Base-by-base conservation (phyloP, 1,140 invertebrate genomes). In the Leptonema lineaticorne region DNA sequence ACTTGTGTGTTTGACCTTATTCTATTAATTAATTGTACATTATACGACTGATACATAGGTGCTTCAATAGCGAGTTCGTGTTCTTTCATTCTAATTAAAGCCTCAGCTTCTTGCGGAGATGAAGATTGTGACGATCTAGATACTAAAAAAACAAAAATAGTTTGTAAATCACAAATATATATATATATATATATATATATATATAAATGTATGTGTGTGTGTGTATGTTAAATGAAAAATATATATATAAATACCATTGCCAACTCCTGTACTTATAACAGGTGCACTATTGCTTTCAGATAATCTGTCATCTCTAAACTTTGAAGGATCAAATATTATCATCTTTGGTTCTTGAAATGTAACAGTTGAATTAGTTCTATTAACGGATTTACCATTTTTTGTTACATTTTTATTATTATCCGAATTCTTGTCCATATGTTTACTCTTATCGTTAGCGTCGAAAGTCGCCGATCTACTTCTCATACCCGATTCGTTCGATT, bases 41-140 rank as follows among this genome's bases (percentile, higher is more conserved):
- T 87, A 77, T 91, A 96, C 1, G 90, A 88, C 75, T 94, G 90
- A 79, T 95, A 95, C 64, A 92, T 82, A 1, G 91, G 91, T 6
- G 92, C 92, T 77, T 92, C 91, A 74, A 93, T 88, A 50, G 88
- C 87, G 65, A 86, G 87, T 68, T 90, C 87, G 74, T 92, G 89
- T 24, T 84, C 86, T 71, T 88, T 83, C 82, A 91, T 87, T 74
- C 84, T 16, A 57, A 84, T 82, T 72, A 87, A 78, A 70, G 85
- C 84, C 66, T 82, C 80, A 0, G 74, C 76, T 41, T 79, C 76
- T 63, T 78, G 75, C 1, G 70, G 56, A 28, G 53, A 57, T 4
- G 58, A 37, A 6, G 33, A 37, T 2, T 16, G 22, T 2, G 14
- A 20, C 30, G 14, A 16, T 20, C 18, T 56, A 56, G 50, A 28